Conservation (phyloP, 2,797 vertebrate genomes). For the Thripadectes ignobilis region DNA sequence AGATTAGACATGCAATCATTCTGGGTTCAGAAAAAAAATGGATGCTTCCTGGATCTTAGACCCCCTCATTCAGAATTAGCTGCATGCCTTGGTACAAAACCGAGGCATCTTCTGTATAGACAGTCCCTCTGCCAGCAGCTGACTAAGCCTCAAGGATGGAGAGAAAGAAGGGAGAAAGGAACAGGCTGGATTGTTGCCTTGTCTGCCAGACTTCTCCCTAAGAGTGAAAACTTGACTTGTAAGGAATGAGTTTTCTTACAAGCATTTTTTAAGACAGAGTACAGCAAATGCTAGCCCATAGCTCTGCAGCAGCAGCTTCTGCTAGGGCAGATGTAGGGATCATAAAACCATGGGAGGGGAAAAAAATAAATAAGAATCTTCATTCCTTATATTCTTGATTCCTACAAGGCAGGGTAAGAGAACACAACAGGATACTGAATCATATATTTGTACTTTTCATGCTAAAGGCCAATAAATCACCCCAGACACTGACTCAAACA, state of each 20-base stretch:
- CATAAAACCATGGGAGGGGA: neutral
- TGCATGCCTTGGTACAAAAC: neutral
- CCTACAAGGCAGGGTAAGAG: neutral
- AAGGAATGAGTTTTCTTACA: neutral
- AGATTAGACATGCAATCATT: neutral
- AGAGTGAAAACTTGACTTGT: neutral
- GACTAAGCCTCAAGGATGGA: neutral
- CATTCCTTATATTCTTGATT: conserved; percentile 25
- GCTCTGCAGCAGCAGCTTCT: neutral
- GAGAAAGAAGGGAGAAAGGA: neutral
- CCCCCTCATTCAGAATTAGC: neutral
- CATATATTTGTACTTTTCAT: neutral
- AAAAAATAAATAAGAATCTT: neutral
- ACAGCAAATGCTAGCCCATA: neutral
- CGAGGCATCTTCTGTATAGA: neutral
- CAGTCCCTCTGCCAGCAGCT: neutral
- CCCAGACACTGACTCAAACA: neutral
- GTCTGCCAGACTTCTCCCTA: neutral
- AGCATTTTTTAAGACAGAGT: neutral
- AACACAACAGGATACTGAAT: neutral
- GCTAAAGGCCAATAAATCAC: conserved; percentile 19
- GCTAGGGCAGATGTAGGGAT: neutral
- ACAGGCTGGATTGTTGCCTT: neutral
- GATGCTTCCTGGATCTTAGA: neutral
- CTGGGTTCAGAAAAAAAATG: neutral